Evolutionary conservation across 2,797 vertebrate genomes (phyloP).

Genomic region (Pipistrellus pipistrellus): DNA sequence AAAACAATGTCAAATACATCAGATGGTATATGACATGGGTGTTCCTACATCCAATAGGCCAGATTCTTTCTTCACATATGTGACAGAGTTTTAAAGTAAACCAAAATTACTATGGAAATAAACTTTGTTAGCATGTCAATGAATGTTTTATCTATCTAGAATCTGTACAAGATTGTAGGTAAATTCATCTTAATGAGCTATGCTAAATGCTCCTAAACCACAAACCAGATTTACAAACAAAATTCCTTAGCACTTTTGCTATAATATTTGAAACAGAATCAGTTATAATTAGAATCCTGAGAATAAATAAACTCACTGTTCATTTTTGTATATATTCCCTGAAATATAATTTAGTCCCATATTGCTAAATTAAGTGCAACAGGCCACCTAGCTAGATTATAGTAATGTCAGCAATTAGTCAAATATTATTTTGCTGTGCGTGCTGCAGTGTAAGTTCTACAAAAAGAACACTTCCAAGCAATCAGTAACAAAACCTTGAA

Average conservation of each 20-base stretch:
- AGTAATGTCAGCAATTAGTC: constrained; percentile 57
- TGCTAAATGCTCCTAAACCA: constrained; percentile 60
- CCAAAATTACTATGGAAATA: constrained; percentile 65
- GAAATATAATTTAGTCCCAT: constrained; percentile 66
- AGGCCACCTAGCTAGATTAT: constrained; percentile 73
- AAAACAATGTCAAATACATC: constrained; percentile 66
- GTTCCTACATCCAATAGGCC: constrained; percentile 22
- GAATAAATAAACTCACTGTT: constrained; percentile 75
- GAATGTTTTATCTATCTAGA: constrained; percentile 59
- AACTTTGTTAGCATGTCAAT: constrained; percentile 52
- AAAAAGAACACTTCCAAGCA: constrained; percentile 41
- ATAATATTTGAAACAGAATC: constrained; percentile 66
- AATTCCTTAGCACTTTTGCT: constrained; percentile 75
- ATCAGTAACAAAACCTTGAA: constrained; percentile 30
- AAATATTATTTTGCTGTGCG: constrained; percentile 24
- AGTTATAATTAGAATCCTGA: constrained; percentile 72
- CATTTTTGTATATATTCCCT: constrained; percentile 61
- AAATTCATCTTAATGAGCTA: constrained; percentile 62
- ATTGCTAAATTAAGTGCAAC: constrained; percentile 69
- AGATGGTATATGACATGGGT: constrained; percentile 41
- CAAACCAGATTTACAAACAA: constrained; percentile 76
- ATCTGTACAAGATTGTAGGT: constrained; percentile 47
- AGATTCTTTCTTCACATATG: constrained; percentile 7
- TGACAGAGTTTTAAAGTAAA: constrained; percentile 64
- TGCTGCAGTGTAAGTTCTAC: not conserved